A percentile compares a stretch with the other conserved stretches of the same genome.
Evolutionary conservation across 1,140 invertebrate genomes (phyloP).

Genomic region (Calosoma granatense): DNA sequence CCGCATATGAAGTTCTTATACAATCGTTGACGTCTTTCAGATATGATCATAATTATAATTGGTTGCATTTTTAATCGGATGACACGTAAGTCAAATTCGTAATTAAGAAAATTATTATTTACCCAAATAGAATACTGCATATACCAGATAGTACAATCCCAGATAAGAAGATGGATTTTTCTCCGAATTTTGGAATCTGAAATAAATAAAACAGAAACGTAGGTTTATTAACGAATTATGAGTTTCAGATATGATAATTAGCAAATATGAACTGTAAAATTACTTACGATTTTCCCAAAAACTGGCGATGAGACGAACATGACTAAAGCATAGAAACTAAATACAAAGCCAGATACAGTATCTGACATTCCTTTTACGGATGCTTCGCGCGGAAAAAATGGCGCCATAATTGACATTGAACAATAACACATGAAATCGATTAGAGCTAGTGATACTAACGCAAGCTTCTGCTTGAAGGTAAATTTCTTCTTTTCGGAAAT

Average conservation of each 20-base stretch:
- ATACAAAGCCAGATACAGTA: slow-evolving; percentile 55
- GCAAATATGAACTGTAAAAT: too few species aligned
- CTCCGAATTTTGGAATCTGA: slow-evolving; percentile 52
- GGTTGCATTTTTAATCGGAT: too few species aligned
- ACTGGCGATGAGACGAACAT: slow-evolving; percentile 59
- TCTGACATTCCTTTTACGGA: slow-evolving; percentile 48
- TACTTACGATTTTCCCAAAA: slow-evolving; percentile 58
- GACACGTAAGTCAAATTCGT: too few species aligned
- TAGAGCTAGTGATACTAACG: slow-evolving; percentile 44
- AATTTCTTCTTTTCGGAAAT: not conserved
- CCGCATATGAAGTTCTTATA: too few species aligned
- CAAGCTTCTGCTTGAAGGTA: slow-evolving; percentile 37
- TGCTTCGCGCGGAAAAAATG: slow-evolving; percentile 61
- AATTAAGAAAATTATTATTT: too few species aligned
- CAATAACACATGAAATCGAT: slow-evolving; percentile 62
- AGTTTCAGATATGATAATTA: too few species aligned
- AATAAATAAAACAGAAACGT: too few species aligned
- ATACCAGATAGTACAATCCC: slow-evolving; percentile 51
- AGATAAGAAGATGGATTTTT: slow-evolving; percentile 51
- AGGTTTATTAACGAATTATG: too few species aligned
- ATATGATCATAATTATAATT: too few species aligned
- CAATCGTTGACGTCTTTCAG: too few species aligned
- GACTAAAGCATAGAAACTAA: slow-evolving; percentile 59
- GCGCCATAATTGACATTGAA: slow-evolving; percentile 64
- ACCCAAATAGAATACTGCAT: slow-evolving; percentile 57